Conservation (phyloP, 92 coral and sea anemone species). For the Actinostola sp. region DNA sequence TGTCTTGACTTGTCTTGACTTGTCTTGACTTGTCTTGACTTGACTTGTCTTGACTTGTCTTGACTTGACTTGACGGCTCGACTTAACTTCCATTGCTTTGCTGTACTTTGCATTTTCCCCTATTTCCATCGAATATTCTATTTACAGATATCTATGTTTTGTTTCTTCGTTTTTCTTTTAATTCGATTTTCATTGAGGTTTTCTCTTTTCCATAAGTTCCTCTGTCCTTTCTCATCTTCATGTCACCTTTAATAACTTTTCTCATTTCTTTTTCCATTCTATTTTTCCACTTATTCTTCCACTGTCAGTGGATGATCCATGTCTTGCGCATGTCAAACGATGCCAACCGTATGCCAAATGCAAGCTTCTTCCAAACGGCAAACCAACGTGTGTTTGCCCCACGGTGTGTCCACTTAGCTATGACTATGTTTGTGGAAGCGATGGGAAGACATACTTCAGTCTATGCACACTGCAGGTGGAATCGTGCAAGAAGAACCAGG, state of each 20-base stretch:
- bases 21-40: too few species aligned
- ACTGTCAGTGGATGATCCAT: slow-evolving; percentile 62
- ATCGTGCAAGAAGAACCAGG: slow-evolving; percentile 67
- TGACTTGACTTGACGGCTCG: too few species aligned
- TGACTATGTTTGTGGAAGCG: slow-evolving; percentile 83
- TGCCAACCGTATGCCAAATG: slow-evolving; percentile 88
- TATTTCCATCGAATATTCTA: too few species aligned
- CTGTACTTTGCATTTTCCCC: too few species aligned
- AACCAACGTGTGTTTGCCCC: slow-evolving; percentile 80
- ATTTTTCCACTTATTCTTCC: not conserved
- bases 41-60: too few species aligned
- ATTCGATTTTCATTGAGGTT: too few species aligned
- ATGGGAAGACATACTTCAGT: slow-evolving; percentile 79
- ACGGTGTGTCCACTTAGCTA: slow-evolving; percentile 72
- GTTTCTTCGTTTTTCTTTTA: not conserved
- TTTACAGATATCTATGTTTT: not conserved
- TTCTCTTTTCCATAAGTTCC: too few species aligned
- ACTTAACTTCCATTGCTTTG: too few species aligned
- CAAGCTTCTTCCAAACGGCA: slow-evolving; percentile 52
- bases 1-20: too few species aligned
- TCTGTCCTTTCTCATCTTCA: not conserved
- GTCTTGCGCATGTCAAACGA: slow-evolving; percentile 68
- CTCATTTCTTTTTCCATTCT: not conserved
- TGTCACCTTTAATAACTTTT: not conserved
- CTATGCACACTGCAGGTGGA: slow-evolving; percentile 76